A percentile compares a stretch with the other conserved stretches of the same genome.
phyloP scores from a whole-genome alignment of 1,140 invertebrate genomes.

The Lordiphosa stackelbergi region DNA sequence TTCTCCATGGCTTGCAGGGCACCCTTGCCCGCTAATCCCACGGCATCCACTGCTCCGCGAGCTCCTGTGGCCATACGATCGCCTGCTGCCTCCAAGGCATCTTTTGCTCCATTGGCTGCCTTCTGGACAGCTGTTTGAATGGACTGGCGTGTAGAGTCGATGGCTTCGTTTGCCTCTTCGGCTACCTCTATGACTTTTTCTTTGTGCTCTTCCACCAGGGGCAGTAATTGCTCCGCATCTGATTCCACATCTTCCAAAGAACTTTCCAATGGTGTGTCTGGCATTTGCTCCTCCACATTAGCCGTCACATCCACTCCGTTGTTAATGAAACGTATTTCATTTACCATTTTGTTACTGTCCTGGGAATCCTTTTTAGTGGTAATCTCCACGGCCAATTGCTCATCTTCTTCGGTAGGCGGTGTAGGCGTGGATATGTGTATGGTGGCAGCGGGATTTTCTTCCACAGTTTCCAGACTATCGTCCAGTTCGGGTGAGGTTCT shows the following conservation, averaged over 20 bases:
- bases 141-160: constrained; percentile 30
- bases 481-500: constrained; percentile 58
- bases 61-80: constrained; percentile 62
- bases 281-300: constrained; percentile 62
- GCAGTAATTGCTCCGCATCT: constrained; percentile 48
- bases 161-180: constrained; percentile 18
- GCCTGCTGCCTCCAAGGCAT: constrained; percentile 56
- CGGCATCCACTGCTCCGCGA: constrained; percentile 49
- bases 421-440: constrained; percentile 55
- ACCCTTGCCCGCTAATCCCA: constrained; percentile 43
- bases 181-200: constrained; percentile 31
- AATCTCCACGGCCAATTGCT: constrained; percentile 67
- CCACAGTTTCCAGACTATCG: constrained; percentile 62
- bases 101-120: constrained; percentile 53
- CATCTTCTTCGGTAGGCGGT: constrained; percentile 69
- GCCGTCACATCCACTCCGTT: constrained; percentile 75
- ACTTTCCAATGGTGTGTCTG: constrained; percentile 40
- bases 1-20: constrained; percentile 52
- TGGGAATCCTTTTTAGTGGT: constrained; percentile 59
- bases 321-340: constrained; percentile 75
- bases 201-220: constrained; percentile 42
- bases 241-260: constrained; percentile 56
- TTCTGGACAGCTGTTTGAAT: constrained; percentile 48
- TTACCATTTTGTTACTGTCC: constrained; percentile 64
- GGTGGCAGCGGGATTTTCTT: constrained; percentile 38